Base-by-base conservation (phyloP, 1,140 invertebrate species). In the Chelonus insularis region DNA sequence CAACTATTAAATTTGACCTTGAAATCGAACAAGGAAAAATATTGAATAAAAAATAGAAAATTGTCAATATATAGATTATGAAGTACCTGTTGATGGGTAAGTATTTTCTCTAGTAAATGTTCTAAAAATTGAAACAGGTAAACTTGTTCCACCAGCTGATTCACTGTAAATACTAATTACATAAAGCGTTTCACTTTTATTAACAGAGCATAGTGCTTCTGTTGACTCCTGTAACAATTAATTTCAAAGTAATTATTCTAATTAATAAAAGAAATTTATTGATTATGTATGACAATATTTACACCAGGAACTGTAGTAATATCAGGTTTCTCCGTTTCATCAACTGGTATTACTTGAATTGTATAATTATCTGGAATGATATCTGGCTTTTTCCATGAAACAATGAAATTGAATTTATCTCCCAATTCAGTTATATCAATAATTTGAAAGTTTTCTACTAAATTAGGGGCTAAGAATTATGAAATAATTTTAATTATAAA, bases 291-390 rank as follows among this genome's bases (percentile, higher is more conserved):
- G 25, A 29, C 25, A 4, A 29, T 29, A 7, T 29, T 29, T 29
- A 29, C 79, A 18, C 80, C 79, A 6, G 68, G 51, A 51, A 75
- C 18, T 8, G 9, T 61, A 0, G 55, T 20, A 29, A 54, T 50
- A 20, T 21, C 18, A 32, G 37, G 12, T 12, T 48, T 32, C 8
- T 21, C 21, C n/a, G 60, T 16, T 39, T 54, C 16, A 29, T 59
- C 54, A 9, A 59, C 4, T 1, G 56, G 52, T 1, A 60, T n/a
- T 20, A 78, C 60, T 55, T 69, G 56, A n/a, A 76, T 37, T 0
- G 60, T 72, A 54, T 82, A 84, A 65, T 72, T 77, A 58, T 81
- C 72, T 0, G 83, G 82, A 36, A 70, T 12, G 2, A 72, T 63
- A 23, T 60, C 14, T 7, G 82, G 74, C 60, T 69, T 47, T 2